These are phyloP conservation scores for Nephotettix cincticeps DNA, from an alignment of 1,140 invertebrate species.

Conservation along the genomic window DNA sequence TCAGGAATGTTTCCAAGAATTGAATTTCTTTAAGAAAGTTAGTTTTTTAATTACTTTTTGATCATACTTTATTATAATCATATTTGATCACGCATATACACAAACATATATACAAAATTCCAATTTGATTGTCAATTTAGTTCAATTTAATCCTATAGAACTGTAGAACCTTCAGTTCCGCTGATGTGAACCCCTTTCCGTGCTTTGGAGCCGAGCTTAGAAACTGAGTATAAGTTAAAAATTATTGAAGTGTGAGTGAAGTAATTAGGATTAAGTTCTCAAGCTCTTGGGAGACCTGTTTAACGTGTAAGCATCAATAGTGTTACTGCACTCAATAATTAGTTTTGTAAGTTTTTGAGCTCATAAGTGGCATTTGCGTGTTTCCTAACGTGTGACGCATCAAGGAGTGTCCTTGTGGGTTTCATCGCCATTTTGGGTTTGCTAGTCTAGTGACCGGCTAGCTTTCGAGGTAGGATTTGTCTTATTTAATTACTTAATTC, in stretches of 20 bases:
- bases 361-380: background rate
- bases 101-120: too few relatives aligned
- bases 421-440: slow-evolving; percentile 12
- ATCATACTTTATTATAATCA: too few relatives aligned
- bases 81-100: too few relatives aligned
- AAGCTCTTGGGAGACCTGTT: background rate
- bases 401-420: slow-evolving; percentile 11
- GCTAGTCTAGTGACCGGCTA: slow-evolving; percentile 5
- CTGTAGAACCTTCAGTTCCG: background rate
- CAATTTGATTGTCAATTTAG: too few relatives aligned
- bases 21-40: too few relatives aligned
- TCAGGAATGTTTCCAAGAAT: too few relatives aligned
- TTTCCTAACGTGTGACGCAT: slow-evolving; percentile 6
- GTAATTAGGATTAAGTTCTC: background rate
- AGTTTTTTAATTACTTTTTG: too few relatives aligned
- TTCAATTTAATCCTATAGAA: too few relatives aligned
- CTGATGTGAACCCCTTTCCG: background rate
- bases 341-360: background rate
- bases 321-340: background rate
- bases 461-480: slow-evolving; percentile 9
- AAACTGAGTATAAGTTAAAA: background rate
- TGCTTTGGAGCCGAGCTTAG: slow-evolving; percentile 1
- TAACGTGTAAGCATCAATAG: background rate
- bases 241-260: background rate
- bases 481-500: background rate